Base-by-base conservation (phyloP, 1,140 invertebrate genomes). In the Phortica variegata region DNA sequence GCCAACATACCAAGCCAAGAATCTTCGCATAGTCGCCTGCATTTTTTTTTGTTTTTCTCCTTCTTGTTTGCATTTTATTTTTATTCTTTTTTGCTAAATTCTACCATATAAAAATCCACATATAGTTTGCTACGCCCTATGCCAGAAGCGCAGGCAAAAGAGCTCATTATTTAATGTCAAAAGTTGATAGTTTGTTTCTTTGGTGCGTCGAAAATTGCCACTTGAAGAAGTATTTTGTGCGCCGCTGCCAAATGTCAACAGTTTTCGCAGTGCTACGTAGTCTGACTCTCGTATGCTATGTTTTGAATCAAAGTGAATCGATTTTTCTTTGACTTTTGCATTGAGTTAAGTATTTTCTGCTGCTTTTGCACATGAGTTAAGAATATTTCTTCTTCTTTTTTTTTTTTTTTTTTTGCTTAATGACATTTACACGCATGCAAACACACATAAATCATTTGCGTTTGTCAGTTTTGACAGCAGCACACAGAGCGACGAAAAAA, bases 161-260 rank as follows among this genome's bases (percentile, higher is more conserved):
- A n/a, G n/a, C 63, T 68, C 63, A 68, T 68, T 69, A 68, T 69
- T 68, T 68, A 68, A 69, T 69, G 63, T 68, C 63, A 68, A 68
- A 60, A 54, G 53, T 58, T 57, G 54, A 60, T 49, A 52, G 57
- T 57, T 48, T 36, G 33, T 41, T 34, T 46, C 38, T 21, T 15
- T 15, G 37, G 38, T 32, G 18, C n/a, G n/a, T n/a, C n/a, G n/a
- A n/a, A n/a, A n/a, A n/a, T n/a, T 29, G 44, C 23, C 17, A 17
- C 18, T 15, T 41, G 33, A 36, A 48, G 46, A 51, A 40, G 23
- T 45, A 36, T 51, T 49, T 48, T 58, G 52, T 48, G 52, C 55
- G 39, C 31, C 44, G 21, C n/a, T 7, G 49, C 43, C 54, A 58
- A 66, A 66, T 66, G 63, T 68, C 63, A 66, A 68, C 61, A 66